These are phyloP conservation scores for Xyrauchen texanus DNA, from an alignment of 2,113 vertebrate genomes.

Conservation along the genomic window DNA sequence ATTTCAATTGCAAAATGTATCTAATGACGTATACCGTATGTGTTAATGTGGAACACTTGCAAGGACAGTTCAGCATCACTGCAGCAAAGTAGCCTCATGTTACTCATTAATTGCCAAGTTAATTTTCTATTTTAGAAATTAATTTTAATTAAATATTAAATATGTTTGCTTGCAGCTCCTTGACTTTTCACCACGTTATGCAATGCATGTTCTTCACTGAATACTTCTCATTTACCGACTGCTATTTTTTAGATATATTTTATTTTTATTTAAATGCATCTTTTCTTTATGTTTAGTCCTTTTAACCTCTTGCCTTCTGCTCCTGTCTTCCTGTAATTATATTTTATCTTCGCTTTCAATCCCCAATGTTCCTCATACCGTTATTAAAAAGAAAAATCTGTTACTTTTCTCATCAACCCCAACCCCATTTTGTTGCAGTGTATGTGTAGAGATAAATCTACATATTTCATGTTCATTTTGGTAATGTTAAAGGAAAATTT, in stretches of 20 bases:
- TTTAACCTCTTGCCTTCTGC: no score
- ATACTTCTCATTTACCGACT: neutral
- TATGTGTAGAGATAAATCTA: neutral
- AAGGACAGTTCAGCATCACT: no score
- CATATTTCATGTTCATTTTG: neutral
- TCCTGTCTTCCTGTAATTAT: neutral
- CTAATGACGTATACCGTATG: no score
- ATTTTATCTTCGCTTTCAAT: neutral
- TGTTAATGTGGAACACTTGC: no score
- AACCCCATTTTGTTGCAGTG: neutral
- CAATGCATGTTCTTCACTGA: neutral
- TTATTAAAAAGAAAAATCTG: neutral
- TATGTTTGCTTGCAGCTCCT: conserved; percentile 1
- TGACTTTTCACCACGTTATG: neutral
- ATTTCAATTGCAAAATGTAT: no score
- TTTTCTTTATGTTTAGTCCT: neutral
- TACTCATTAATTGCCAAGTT: neutral
- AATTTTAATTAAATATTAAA: no score
- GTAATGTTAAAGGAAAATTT: conserved; percentile 16
- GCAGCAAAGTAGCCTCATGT: no score
- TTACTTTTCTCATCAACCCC: neutral
- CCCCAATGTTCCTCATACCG: neutral
- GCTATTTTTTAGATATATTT: no score
- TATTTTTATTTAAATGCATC: neutral
- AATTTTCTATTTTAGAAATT: no score